Evolutionary conservation across 2,888 invertebrate genomes (phyloP), one percentile per base, ranked within the genome.

Genomic region (Julus scanicus): DNA sequence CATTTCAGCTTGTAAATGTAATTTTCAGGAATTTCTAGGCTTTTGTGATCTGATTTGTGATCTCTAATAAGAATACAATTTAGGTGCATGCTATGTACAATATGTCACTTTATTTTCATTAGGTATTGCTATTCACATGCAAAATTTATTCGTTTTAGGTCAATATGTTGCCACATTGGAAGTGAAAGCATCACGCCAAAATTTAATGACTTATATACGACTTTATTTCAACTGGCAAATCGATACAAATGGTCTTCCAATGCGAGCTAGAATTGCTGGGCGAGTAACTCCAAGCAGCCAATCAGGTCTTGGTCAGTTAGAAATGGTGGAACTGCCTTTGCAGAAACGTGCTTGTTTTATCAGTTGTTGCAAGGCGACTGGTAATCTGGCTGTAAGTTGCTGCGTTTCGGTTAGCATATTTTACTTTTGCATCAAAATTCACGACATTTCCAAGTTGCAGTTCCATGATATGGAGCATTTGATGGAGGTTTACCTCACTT

Each of bases 221-320:
- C 94, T 96, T 40, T 96, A 96, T 91, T 94, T 95, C 3, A 95
- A 96, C 91, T 96, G 96, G 95, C 94, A 95, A 91, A 93, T 93
- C 90, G 93, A 90, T 90, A 89, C 90, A 39, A 85, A 93, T 92
- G 91, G 93, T 92, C 91, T 91, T 48, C 91, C 91, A 20, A 94
- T 95, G 94, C 92, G 95, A 89, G 95, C 95, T 29, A 93, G 96
- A 88, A 95, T 96, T 89, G 96, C 96, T 2, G 96, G 95, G 0
- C 93, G 95, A 90, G 95, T 95, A 0, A 96, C 95, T 15, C 95
- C 95, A 0, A 95, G 95, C 87, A 94, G 94, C 13, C 93, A 95
- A 89, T 93, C 94, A 0, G 94, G 94, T 90, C 93, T 94, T 89
- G 89, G 89, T 44, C 90, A 48, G 89, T 93, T 95, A 87, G 95